Evolutionary conservation across 2,113 vertebrate species (phyloP), one percentile per base, ranked within the genome.

Genomic region (Corvus moneduloides): DNA sequence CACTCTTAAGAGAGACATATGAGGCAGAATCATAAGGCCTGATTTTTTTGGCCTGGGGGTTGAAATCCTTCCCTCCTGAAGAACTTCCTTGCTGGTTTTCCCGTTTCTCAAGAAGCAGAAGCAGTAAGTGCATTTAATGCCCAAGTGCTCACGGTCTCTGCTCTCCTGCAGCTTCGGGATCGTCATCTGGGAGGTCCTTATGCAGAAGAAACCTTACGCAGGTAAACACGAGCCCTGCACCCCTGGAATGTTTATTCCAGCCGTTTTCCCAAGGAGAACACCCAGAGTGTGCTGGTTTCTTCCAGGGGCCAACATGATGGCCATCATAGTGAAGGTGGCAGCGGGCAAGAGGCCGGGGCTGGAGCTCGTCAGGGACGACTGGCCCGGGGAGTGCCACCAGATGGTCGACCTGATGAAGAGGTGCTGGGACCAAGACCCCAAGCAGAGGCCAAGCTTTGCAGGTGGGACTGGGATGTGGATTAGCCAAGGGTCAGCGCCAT

Each of bases 111-210:
- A n/a, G 64, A 44, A 87, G 21, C 37, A 58, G 68, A 52, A 78
- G 52, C 56, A 64, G 0, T 7, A 7, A 32, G 5, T 13, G 51
- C 77, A 23, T 35, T 52, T 32, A 11, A 6, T 22, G 8, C 28
- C 46, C 30, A 1, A 19, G 61, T 17, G 37, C 87, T 80, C 32
- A 64, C 7, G 6, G 9, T 28, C 49, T 77, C 76, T 54, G 33
- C 18, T 82, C 63, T 23, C 84, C 90, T 59, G 6, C 97, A 99
- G 99, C 97, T 99, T 99, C 41, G 97, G 97, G n/a, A 98, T 99
- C 62, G 96, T 99, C 91, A 97, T 98, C 71, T 99, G 99, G 99
- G 99, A 99, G 97, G 98, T 99, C 33, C 98, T 99, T 30, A 98
- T 98, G 44, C 98, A 99, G 97, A 98, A 98, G 97, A 99, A 98